phyloP scores from a whole-genome alignment of 2,797 vertebrate genomes.

The Amniataba percoides region DNA sequence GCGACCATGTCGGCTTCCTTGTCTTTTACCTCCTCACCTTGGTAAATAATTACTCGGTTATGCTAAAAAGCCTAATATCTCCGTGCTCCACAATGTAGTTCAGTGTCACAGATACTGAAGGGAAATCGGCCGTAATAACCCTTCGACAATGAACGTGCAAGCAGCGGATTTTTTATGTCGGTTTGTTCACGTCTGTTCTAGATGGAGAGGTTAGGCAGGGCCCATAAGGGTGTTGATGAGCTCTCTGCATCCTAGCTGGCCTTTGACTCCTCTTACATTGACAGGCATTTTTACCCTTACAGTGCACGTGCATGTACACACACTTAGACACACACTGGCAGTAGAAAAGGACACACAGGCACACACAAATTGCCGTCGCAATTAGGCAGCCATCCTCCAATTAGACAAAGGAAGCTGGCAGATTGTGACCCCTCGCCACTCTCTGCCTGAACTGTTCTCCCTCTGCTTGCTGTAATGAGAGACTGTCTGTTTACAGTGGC shows the following conservation, averaged over 20 bases:
- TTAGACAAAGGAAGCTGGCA: slow-evolving; percentile 78
- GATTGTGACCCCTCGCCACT: slow-evolving; percentile 78
- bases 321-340: not conserved
- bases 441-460: slow-evolving; percentile 70
- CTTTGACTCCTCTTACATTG: slow-evolving; percentile 51
- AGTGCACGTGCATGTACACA: slow-evolving; percentile 23
- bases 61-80: slow-evolving; percentile 36
- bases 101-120: slow-evolving; percentile 23
- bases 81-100: slow-evolving; percentile 14
- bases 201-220: slow-evolving; percentile 38
- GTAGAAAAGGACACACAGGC: not conserved
- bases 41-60: slow-evolving; percentile 51
- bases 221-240: slow-evolving; percentile 47
- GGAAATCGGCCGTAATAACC: slow-evolving; percentile 34
- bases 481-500: slow-evolving; percentile 73
- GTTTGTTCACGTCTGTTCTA: slow-evolving; percentile 20
- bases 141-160: slow-evolving; percentile 17
- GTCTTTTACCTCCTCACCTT: slow-evolving; percentile 30
- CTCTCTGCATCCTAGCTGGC: slow-evolving; percentile 45
- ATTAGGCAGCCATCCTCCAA: slow-evolving; percentile 80
- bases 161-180: slow-evolving; percentile 13
- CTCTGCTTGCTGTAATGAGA: slow-evolving; percentile 75
- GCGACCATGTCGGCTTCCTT: slow-evolving; percentile 9
- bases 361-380: slow-evolving; percentile 57
- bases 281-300: slow-evolving; percentile 32